Evolutionary conservation across 2,888 invertebrate genomes (phyloP), one percentile per base, ranked within the genome.

Genomic region (Acleris emargana): DNA sequence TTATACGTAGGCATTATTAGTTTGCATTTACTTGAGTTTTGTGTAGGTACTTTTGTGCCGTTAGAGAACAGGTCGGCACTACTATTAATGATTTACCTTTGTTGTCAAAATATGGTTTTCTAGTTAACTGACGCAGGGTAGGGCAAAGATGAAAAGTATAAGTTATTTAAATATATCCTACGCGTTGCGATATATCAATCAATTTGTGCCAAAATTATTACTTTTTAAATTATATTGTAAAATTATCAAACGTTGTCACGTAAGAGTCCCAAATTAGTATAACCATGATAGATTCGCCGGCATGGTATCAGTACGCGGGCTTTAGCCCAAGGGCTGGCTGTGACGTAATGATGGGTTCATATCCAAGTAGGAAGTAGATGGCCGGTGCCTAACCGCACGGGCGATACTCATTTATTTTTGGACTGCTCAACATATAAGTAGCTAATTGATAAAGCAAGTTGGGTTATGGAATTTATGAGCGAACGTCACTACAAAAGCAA

Each of bases 251-350:
- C n/a, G 16, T 16, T 45, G n/a, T 17, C 5, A n/a, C 16, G 45
- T 17, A 7, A 11, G 7, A 49, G 18, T 13, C 3, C 49, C 17
- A 9, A n/a, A 17, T 17, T 45, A 45, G 17, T n/a, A 45, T n/a
- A 43, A n/a, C 5, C 17, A 16, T 7, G n/a, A 45, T 45, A 45
- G 45, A 17, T 50, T 22, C 50, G 54, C 17, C 28, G 38, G n/a
- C 43, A n/a, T 47, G 13, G 25, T 18, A 47, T 17, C 43, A 3
- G 17, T 13, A 25, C 32, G 57, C 38, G 66, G 66, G 51, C 51
- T 61, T 66, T 60, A 64, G 28, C 64, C 55, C 42, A 25, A 54
- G 59, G 66, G 59, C 25, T 42, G 66, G 51, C 66, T 61, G 61
- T 66, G 66, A 64, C 64, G 50, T 20, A 25, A 32, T 45, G 54